Percentiles rank a stretch among this genome's conserved stretches.
These are phyloP conservation scores for Nymphicus hollandicus DNA, from an alignment of 2,113 vertebrate species.

Conservation along the genomic window DNA sequence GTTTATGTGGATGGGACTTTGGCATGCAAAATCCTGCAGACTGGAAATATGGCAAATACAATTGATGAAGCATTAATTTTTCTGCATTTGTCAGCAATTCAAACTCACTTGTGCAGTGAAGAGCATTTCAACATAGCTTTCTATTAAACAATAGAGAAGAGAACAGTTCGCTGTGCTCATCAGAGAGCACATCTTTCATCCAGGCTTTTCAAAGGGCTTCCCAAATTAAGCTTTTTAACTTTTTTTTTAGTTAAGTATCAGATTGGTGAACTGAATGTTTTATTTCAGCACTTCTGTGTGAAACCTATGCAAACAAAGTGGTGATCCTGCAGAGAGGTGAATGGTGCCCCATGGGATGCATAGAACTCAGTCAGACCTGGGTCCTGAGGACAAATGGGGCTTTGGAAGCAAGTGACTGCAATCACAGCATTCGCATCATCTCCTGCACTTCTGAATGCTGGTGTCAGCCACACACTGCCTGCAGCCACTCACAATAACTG, in stretches of 20 bases:
- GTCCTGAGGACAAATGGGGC: neutral
- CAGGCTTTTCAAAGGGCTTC: neutral
- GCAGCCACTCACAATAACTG: fast-evolving
- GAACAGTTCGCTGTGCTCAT: neutral
- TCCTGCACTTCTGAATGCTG: neutral
- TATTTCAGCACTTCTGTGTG: neutral
- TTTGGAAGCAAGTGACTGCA: neutral
- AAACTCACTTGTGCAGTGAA: neutral
- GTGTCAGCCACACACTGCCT: neutral
- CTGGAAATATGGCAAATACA: neutral
- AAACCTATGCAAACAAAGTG: neutral
- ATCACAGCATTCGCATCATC: neutral
- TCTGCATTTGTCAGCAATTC: neutral
- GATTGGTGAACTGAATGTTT: neutral
- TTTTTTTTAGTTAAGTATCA: neutral
- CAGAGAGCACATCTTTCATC: neutral
- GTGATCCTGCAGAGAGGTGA: neutral
- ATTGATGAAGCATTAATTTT: neutral
- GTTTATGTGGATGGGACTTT: neutral
- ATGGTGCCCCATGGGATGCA: neutral
- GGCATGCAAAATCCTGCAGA: neutral
- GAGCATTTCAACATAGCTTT: neutral
- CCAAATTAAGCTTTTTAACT: neutral
- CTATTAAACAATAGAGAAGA: neutral
- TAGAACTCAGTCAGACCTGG: neutral